These are phyloP conservation scores for Edolisoma coerulescens DNA, from an alignment of 2,113 vertebrate species.

Conservation along the genomic window DNA sequence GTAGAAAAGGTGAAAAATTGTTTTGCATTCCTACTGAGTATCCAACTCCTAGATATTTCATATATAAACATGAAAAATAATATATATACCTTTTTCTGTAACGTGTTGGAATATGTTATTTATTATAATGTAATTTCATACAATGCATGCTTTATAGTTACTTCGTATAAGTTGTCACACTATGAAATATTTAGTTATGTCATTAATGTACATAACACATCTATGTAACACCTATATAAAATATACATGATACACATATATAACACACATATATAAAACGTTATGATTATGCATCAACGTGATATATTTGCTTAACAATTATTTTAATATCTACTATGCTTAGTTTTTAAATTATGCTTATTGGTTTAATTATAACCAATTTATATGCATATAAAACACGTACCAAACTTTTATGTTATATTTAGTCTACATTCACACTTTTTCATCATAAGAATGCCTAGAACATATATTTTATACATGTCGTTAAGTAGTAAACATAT, in stretches of 20 bases:
- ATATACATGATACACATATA: accelerated
- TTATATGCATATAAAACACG: accelerated
- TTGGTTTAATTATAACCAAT: background rate
- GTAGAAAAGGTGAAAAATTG: background rate
- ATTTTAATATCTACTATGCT: background rate
- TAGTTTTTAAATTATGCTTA: background rate
- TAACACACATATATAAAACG: background rate
- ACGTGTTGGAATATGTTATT: accelerated
- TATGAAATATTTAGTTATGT: background rate
- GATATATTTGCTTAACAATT: background rate
- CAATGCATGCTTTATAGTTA: background rate
- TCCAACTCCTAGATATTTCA: background rate
- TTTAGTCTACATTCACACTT: background rate
- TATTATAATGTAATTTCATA: background rate
- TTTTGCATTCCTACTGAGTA: background rate
- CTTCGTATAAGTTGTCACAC: accelerated
- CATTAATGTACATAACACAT: background rate
- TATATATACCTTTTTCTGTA: background rate
- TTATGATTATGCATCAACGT: background rate
- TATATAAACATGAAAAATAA: background rate
- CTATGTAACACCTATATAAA: background rate
- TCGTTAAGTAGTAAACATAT: background rate
- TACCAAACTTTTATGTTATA: accelerated
- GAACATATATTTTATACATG: background rate
- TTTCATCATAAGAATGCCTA: background rate